Evolutionary conservation across 2,797 vertebrate species (phyloP).

Genomic region (Lithobates pipiens): DNA sequence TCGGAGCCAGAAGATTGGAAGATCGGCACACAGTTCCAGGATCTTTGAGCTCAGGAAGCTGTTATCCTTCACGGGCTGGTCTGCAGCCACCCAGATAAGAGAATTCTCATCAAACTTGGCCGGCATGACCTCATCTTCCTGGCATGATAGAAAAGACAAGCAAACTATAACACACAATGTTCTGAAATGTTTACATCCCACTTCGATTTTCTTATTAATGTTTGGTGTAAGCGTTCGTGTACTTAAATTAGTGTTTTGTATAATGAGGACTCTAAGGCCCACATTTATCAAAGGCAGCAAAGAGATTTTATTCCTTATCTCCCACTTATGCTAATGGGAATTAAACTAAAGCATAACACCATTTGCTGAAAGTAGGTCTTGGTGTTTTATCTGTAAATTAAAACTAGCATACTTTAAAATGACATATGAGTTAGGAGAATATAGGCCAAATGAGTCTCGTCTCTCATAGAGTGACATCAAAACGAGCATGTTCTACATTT

Average conservation of each 20-base stretch:
- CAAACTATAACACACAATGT: not conserved
- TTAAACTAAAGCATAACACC: constrained; percentile 38
- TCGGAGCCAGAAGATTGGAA: constrained; percentile 92
- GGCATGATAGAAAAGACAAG: constrained; percentile 63
- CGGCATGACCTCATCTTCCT: constrained; percentile 90
- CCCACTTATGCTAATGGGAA: constrained; percentile 38
- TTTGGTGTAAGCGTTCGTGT: not conserved
- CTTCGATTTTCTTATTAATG: constrained; percentile 4
- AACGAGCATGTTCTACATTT: constrained; percentile 11
- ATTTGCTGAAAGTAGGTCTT: constrained; percentile 47
- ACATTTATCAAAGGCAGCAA: constrained; percentile 35
- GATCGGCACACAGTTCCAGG: constrained; percentile 83
- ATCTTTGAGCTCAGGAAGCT: constrained; percentile 88
- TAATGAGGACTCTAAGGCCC: constrained; percentile 17
- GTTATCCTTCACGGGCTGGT: constrained; percentile 85
- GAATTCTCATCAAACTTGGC: constrained; percentile 87
- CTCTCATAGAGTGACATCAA: constrained; percentile 18
- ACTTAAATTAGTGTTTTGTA: constrained; percentile 26
- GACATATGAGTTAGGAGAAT: constrained; percentile 40
- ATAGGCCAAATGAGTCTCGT: constrained; percentile 35
- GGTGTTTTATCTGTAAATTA: constrained; percentile 44
- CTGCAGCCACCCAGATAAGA: constrained; percentile 87
- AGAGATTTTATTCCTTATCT: constrained; percentile 42
- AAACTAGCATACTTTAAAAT: constrained; percentile 39
- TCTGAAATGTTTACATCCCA: not conserved